phyloP scores from a whole-genome alignment of 2,797 vertebrate species.

The Vipera latastei region DNA sequence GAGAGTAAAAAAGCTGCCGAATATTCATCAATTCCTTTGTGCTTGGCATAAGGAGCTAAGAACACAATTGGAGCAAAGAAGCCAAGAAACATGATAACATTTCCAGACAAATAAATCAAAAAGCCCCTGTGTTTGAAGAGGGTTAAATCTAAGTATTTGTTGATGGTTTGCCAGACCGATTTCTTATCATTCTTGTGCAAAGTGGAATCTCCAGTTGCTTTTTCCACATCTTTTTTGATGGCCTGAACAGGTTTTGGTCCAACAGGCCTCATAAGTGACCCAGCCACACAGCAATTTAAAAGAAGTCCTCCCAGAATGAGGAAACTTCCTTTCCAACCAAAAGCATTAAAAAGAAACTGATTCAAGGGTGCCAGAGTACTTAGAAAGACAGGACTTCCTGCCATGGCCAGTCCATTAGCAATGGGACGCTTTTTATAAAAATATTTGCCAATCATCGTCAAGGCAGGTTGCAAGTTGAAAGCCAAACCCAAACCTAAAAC shows the following conservation, averaged over 20 bases:
- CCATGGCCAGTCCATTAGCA: conserved; percentile 94
- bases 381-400: conserved; percentile 95
- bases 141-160: conserved; percentile 87
- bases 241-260: conserved; percentile 52
- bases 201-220: conserved; percentile 30
- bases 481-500: conserved; percentile 88
- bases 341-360: conserved; percentile 90
- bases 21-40: conserved; percentile 91
- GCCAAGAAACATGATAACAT: conserved; percentile 94
- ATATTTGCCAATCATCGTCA: conserved; percentile 96
- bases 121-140: conserved; percentile 96
- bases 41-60: conserved; percentile 89
- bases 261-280: conserved; percentile 91
- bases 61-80: conserved; percentile 96
- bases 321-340: conserved; percentile 95
- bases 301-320: conserved; percentile 88
- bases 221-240: conserved; percentile 72
- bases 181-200: conserved; percentile 66
- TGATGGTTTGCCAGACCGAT: conserved; percentile 72
- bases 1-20: conserved; percentile 91
- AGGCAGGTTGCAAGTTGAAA: conserved; percentile 93
- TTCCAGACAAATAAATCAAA: conserved; percentile 93
- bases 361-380: conserved; percentile 93
- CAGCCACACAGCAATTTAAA: conserved; percentile 92
- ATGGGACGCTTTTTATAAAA: conserved; percentile 91